Conservation (phyloP, 2,888 invertebrate species). For the Adelognathus sp. region DNA sequence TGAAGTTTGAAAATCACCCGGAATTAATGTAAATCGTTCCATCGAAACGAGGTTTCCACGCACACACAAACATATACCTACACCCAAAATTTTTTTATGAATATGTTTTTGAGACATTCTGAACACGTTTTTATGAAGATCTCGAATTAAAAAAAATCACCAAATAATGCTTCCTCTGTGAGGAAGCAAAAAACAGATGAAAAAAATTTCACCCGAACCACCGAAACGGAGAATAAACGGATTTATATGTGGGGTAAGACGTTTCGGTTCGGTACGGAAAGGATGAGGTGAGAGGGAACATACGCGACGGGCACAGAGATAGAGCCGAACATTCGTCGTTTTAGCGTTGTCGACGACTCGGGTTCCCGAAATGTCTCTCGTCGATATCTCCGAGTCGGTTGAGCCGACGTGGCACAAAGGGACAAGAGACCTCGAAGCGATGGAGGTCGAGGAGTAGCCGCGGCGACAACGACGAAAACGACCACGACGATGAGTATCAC, state of each 20-base stretch:
- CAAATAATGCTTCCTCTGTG: too few relatives aligned
- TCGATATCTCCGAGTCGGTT: constrained; percentile 22
- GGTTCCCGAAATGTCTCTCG: constrained; percentile 21
- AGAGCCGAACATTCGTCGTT: constrained; percentile 17
- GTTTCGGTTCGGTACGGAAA: not conserved
- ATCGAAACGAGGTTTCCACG: too few relatives aligned
- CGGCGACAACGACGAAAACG: constrained; percentile 23
- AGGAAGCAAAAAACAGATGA: too few relatives aligned
- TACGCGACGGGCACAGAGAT: not conserved
- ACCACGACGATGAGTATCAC: constrained; percentile 32
- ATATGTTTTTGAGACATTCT: too few relatives aligned
- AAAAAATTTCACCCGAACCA: too few relatives aligned
- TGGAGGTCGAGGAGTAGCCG: constrained; percentile 43
- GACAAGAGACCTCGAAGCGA: constrained; percentile 30
- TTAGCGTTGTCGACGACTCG: not conserved
- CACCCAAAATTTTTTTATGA: too few relatives aligned
- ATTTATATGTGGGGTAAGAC: not conserved
- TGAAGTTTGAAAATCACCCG: too few relatives aligned
- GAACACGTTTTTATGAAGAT: too few relatives aligned
- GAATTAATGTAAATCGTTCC: too few relatives aligned
- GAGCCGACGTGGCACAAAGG: constrained; percentile 38
- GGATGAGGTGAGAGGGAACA: not conserved
- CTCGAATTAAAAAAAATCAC: too few relatives aligned
- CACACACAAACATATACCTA: too few relatives aligned
- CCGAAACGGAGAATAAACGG: not conserved